A percentile compares a stretch with the other conserved stretches of the same genome.
phyloP scores from a whole-genome alignment of 2,888 invertebrate genomes.

The Xestoiulus laeticollis region DNA sequence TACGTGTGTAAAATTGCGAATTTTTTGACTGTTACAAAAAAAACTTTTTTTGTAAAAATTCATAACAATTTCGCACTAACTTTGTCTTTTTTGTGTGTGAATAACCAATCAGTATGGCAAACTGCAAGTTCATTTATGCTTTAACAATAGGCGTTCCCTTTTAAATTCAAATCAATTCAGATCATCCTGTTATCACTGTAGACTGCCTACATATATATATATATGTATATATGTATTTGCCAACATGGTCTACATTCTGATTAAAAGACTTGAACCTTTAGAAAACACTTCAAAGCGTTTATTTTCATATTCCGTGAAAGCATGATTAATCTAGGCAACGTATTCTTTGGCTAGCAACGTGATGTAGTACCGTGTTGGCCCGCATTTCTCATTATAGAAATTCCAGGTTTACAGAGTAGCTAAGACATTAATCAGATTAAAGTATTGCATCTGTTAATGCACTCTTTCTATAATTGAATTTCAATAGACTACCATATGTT shows the following conservation, averaged over 20 bases:
- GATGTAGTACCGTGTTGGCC: not conserved
- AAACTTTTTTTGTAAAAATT: too few relatives aligned
- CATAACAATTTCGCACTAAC: too few relatives aligned
- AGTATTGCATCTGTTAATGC: not conserved
- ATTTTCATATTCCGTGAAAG: not conserved
- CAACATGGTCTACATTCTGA: not conserved
- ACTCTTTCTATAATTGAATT: not conserved
- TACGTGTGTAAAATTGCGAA: too few relatives aligned
- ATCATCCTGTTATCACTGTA: not conserved
- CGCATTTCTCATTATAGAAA: not conserved
- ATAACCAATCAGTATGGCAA: too few relatives aligned
- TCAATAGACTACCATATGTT: not conserved
- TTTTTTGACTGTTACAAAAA: too few relatives aligned
- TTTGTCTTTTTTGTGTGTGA: too few relatives aligned
- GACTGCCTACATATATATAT: not conserved
- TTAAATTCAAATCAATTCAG: not conserved
- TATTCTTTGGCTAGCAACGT: not conserved
- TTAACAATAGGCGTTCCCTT: not conserved
- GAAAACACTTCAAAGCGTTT: not conserved
- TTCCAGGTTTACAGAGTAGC: not conserved
- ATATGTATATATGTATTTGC: too few relatives aligned
- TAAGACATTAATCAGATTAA: conserved; percentile 20
- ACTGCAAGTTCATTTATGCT: too few relatives aligned
- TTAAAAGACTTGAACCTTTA: conserved; percentile 9
- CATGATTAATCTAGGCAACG: not conserved